A percentile compares a stretch with the other conserved stretches of the same genome.
These are phyloP conservation scores for Brachionus asplanchnoidis DNA, from an alignment of 1,140 invertebrate genomes.

Conservation along the genomic window DNA sequence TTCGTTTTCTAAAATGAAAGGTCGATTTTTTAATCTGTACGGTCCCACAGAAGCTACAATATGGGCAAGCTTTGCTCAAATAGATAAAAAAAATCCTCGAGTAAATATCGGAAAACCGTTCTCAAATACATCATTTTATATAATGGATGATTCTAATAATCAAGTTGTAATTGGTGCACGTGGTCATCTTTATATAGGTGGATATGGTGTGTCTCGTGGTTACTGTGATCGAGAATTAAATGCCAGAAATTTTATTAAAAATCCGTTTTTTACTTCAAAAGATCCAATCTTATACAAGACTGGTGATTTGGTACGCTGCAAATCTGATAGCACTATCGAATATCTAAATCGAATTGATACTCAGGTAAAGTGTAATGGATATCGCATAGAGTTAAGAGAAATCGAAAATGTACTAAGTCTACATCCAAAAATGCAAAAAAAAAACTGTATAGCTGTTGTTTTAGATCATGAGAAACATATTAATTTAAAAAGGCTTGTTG, in stretches of 20 bases:
- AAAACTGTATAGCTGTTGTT: neutral
- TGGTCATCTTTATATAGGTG: neutral
- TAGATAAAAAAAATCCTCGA: neutral
- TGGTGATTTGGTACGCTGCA: conserved; percentile 46
- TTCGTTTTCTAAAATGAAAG: neutral
- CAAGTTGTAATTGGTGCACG: neutral
- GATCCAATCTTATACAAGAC: conserved; percentile 44
- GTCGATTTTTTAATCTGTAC: neutral
- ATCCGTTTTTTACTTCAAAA: neutral
- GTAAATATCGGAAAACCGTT: neutral
- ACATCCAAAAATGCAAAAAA: neutral
- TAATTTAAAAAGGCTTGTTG: neutral
- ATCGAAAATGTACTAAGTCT: conserved; percentile 46
- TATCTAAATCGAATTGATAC: conserved; percentile 46
- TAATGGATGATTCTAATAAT: neutral
- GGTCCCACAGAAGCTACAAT: neutral
- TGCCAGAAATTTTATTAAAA: neutral
- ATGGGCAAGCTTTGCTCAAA: neutral
- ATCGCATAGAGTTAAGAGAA: conserved; percentile 46
- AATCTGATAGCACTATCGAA: conserved; percentile 44
- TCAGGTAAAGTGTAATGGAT: conserved; percentile 47
- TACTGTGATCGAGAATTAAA: neutral
- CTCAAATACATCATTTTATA: neutral
- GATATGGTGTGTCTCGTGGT: neutral
- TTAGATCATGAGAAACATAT: neutral